Base-by-base conservation (phyloP, 92 coral and sea anemone genomes). In the Virgularia gustaviana region DNA sequence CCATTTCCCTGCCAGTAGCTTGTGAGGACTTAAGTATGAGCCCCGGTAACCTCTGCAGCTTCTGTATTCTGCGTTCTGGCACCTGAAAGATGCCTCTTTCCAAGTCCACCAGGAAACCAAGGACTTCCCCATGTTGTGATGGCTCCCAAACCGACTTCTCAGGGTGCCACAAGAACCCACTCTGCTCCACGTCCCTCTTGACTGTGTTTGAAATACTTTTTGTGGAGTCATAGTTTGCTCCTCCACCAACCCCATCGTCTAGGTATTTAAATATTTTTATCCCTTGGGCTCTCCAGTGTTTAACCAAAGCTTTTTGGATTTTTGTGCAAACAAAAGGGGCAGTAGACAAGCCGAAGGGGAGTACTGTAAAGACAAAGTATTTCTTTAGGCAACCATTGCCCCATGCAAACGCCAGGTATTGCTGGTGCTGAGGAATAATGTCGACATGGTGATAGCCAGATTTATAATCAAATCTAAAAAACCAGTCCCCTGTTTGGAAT, bases 1-100 rank as follows among this genome's bases (percentile, higher is more conserved):
- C 71, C 12, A 82, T 36, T 56, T 44, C 45, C 11, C 66, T 32
- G 15, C 84, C 85, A 28, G 87, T 63, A 5, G 70, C 71, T 34
- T 36, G 55, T 27, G 32, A 77, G 41, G 30, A 37, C 60, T 29
- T 18, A 19, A 19, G 9, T 5, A 64, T 23, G 7, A 19, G 25
- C 23, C 43, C 18, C 24, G 43, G 54, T 15, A 18, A 10, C 2
- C 12, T 3, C 7, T 41, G 9, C 7, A 63, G 49, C 4, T 22
- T 37, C 1, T 9, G 1, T 9, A 64, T 42, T 24, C 71, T 36
- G 23, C 55, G 23, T 18, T 42, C 36, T 39, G 71, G 54, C 9
- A 42, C 71, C 25, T 37, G 9, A 15, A 64, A 41, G 18, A 8
- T 23, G 11, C 36, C 55, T 37, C 27, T 37, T 8, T 3, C 34